Base-by-base conservation (phyloP, 2,113 vertebrate species). In the Tachycineta bicolor region DNA sequence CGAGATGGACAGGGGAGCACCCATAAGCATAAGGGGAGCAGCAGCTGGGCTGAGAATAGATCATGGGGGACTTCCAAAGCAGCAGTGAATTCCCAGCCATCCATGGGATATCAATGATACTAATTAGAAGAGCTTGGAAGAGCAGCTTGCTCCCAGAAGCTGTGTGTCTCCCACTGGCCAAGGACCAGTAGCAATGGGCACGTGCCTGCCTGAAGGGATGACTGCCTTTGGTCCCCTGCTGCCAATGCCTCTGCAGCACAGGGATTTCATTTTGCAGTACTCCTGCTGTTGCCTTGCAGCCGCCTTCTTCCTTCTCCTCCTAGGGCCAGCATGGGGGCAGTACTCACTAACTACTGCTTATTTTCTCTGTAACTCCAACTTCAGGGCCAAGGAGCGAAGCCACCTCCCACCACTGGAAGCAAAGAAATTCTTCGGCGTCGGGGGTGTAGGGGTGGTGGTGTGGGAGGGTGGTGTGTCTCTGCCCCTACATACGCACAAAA, bases 91-190 rank as follows among this genome's bases (percentile, higher is more conserved):
- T 64, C 67, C 39, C 58, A 34, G 55, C 31, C 47, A 29, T 65
- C 49, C 78, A 8, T 11, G 21, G 56, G 64, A 33, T 47, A 37
- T 43, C 58, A 39, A 9, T 43, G 5, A 26, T 11, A 13, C 41
- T 46, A 19, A 73, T 23, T 76, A 16, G 49, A 41, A 49, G 80
- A 74, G 44, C 68, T 74, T 37, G 79, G 67, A 37, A 49, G 58
- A 76, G 70, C 73, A 69, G 73, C 86, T 87, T 28, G 0, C 65
- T 55, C 44, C 62, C 60, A 62, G 55, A 24, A 62, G 44, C 41
- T 0, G 0, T 6, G 3, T 6, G 17, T n/a, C 59, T 69, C 46
- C 63, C 6, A 26, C 17, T 11, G 25, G 71, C 49, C 4, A 14
- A 67, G 75, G 65, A 78, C 21, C 34, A 29, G 90, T 15, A 37